Percentiles rank a stretch among this genome's conserved stretches.
Conservation (phyloP, 2,113 vertebrate genomes). For the Todiramphus chloris region DNA sequence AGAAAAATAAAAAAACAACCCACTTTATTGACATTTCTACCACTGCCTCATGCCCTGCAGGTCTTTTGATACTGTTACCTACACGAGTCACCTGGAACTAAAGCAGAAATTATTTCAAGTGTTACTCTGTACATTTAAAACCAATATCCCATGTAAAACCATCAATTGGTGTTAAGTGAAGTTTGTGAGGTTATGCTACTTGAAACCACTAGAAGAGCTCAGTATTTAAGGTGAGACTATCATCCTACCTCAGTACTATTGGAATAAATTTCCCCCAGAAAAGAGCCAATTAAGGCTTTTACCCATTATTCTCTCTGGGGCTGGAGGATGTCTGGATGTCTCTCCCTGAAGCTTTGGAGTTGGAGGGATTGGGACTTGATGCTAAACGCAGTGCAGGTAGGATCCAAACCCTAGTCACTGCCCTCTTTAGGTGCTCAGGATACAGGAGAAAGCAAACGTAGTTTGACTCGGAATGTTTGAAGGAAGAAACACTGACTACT, state of each 20-base stretch:
- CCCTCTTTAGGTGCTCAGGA: background rate
- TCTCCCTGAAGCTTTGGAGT: background rate
- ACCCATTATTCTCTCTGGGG: background rate
- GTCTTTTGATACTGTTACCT: background rate
- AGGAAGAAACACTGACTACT: background rate
- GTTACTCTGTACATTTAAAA: background rate
- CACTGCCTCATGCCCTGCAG: background rate
- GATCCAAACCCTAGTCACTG: background rate
- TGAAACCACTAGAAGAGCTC: background rate
- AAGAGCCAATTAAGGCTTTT: background rate
- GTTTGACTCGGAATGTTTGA: background rate
- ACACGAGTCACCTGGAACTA: background rate
- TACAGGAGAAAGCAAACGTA: background rate
- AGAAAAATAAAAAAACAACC: background rate
- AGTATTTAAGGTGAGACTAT: background rate
- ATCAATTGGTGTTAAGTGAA: background rate
- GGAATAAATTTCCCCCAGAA: background rate
- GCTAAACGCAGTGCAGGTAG: accelerated
- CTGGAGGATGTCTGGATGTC: background rate
- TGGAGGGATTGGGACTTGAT: background rate
- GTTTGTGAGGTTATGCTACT: background rate
- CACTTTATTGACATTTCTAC: background rate
- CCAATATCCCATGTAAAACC: background rate
- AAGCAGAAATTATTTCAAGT: background rate
- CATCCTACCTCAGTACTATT: background rate